Evolutionary conservation across 2,797 vertebrate species (phyloP).

Genomic region (Phalanger gymnotis): DNA sequence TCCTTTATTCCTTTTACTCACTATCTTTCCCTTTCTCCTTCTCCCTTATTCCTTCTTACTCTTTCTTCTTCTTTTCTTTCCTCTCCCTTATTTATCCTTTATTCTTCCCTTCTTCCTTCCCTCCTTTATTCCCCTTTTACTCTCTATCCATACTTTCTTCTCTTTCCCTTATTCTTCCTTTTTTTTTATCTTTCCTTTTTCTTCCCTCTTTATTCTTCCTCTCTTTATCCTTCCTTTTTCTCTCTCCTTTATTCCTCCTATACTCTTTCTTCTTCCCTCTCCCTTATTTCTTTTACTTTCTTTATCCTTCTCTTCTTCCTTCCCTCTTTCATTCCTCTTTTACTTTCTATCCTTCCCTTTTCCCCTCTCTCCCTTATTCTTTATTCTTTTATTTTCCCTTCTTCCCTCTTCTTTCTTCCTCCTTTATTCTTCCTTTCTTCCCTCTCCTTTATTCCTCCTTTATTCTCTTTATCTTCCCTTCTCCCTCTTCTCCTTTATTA

Average conservation of each 20-base stretch:
- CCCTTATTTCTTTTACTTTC: not conserved
- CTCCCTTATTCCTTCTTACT: not conserved
- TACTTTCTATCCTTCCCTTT: not conserved
- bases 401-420: not conserved
- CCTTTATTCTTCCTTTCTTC: not conserved
- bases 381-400: not conserved
- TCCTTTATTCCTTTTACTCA: too few species aligned
- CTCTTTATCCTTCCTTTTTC: not conserved
- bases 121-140: not conserved
- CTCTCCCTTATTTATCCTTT: not conserved
- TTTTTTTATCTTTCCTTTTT: not conserved
- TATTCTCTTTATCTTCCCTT: not conserved
- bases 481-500: not conserved
- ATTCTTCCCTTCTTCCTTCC: not conserved
- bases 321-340: not conserved
- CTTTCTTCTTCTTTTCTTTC: too few species aligned
- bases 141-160: not conserved
- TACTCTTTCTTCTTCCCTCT: not conserved
- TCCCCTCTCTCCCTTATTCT: not conserved
- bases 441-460: not conserved
- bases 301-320: not conserved
- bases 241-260: not conserved
- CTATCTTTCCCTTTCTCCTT: not conserved
- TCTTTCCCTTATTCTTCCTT: not conserved
- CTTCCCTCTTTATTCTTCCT: not conserved